A percentile compares a stretch with the other conserved stretches of the same genome.
Evolutionary conservation across 2,797 vertebrate genomes (phyloP).

Genomic region (Helicolenus hilgendorfi): DNA sequence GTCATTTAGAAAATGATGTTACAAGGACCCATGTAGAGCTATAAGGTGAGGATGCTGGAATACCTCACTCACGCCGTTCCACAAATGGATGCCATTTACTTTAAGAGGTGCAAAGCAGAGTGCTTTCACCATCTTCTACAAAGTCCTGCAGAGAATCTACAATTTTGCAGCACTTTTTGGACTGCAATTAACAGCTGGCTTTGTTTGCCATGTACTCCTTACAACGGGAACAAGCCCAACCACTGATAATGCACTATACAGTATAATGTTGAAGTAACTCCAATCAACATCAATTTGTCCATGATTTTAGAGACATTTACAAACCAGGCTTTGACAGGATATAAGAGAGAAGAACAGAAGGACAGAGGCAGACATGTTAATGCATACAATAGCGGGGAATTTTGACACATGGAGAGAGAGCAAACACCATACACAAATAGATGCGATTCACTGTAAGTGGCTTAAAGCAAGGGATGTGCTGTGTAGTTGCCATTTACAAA

Average conservation of each 20-base stretch:
- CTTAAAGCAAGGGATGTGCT: conserved; percentile 60
- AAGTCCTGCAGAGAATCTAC: conserved; percentile 40
- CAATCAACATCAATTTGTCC: conserved; percentile 31
- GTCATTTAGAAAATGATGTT: conserved; percentile 22
- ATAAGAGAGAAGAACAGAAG: conserved; percentile 12
- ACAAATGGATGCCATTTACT: conserved; percentile 62
- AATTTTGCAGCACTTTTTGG: conserved; percentile 51
- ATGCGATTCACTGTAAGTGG: conserved; percentile 69
- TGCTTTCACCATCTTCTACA: conserved; percentile 34
- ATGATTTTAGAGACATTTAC: conserved; percentile 52
- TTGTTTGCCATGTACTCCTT: conserved; percentile 20
- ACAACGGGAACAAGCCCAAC: neutral
- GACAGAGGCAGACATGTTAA: conserved; percentile 28
- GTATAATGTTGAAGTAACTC: neutral
- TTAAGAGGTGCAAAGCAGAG: conserved; percentile 37
- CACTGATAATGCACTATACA: conserved; percentile 33
- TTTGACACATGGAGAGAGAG: conserved; percentile 47
- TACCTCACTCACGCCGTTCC: conserved; percentile 16
- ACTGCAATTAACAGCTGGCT: conserved; percentile 32
- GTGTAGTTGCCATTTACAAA: conserved; percentile 82
- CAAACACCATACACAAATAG: conserved; percentile 50
- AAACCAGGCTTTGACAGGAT: neutral
- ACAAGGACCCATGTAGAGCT: neutral
- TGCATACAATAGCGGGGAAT: conserved; percentile 26
- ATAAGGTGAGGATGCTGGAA: conserved; percentile 2